Base-by-base conservation (phyloP, 2,888 invertebrate genomes). In the Aleiodes testaceus region DNA sequence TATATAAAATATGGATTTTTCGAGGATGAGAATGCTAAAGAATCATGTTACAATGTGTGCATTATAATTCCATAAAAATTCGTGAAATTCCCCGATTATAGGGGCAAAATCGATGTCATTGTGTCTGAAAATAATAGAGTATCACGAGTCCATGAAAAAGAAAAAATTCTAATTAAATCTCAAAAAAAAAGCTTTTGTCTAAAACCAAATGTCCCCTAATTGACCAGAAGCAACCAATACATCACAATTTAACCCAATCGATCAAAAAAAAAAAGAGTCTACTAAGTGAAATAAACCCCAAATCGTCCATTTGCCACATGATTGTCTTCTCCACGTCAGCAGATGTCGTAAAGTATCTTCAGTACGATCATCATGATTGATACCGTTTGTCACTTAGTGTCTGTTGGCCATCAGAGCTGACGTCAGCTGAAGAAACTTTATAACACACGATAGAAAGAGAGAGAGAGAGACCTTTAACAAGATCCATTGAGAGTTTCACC, bases 351-450 rank as follows among this genome's bases (percentile, higher is more conserved):
- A 73, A 77, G 75, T 79, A 78, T 79, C 79, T 36, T 36, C 36
- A 69, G 70, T 63, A 64, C 72, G 63, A 16, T 66, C 75, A 77
- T 74, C 74, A 75, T 80, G 80, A 80, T 82, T 78, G 79, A 82
- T 80, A 76, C 47, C 50, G 42, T 45, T 72, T 72, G 70, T 73
- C 70, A 67, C 45, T 67, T 53, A 68, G 74, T 65, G 72, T 75
- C 73, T 70, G 42, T 36, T 47, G 44, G 64, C 63, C 52, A 52
- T 69, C 64, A 26, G 26, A 65, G 70, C 65, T 68, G 70, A 65
- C 70, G 65, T 55, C 66, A 73, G 64, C 64, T 30, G 11, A 9
- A 36, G 14, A n/a, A 68, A 66, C 63, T 66, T 61, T 67, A 69
- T 72, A 49, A 69, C 69, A 66, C 20, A 26, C 26, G 26, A 26